These are phyloP conservation scores for Candoia aspera DNA, from an alignment of 2,113 vertebrate species.

Conservation along the genomic window DNA sequence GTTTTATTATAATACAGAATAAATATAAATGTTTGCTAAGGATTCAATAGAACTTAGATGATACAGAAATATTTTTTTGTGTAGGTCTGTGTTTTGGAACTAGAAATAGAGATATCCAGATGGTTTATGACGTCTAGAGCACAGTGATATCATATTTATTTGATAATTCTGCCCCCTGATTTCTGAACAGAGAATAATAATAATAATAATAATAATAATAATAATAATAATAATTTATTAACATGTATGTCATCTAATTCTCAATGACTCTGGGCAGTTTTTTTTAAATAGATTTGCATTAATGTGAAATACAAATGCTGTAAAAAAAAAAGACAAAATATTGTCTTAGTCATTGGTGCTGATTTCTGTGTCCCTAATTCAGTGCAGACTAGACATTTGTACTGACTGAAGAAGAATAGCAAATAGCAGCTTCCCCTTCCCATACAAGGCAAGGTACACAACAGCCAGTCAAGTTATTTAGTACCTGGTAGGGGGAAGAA, in stretches of 20 bases:
- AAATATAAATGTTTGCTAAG: not conserved
- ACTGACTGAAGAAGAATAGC: not conserved
- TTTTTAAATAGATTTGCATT: too few relatives aligned
- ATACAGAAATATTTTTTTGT: not conserved
- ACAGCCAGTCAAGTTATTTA: not conserved
- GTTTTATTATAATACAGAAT: conserved; percentile 10
- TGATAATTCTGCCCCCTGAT: too few relatives aligned
- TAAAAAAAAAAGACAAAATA: not conserved
- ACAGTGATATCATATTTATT: too few relatives aligned
- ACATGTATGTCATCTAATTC: too few relatives aligned
- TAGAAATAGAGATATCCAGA: not conserved
- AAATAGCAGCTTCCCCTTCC: not conserved
- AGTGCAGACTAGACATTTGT: not conserved
- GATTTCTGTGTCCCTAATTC: not conserved
- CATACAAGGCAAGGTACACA: not conserved
- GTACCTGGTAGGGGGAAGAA: not conserved
- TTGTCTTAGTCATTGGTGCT: not conserved
- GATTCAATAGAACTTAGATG: conserved; percentile 1
- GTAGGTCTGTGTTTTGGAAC: not conserved
- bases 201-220: too few relatives aligned
- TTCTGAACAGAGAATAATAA: too few relatives aligned
- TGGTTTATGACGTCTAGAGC: not conserved
- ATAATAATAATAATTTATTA: too few relatives aligned
- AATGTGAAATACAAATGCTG: too few relatives aligned
- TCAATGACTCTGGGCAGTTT: too few relatives aligned